Evolutionary conservation across 1,140 invertebrate genomes (phyloP).

Genomic region (Bombus fervidus): DNA sequence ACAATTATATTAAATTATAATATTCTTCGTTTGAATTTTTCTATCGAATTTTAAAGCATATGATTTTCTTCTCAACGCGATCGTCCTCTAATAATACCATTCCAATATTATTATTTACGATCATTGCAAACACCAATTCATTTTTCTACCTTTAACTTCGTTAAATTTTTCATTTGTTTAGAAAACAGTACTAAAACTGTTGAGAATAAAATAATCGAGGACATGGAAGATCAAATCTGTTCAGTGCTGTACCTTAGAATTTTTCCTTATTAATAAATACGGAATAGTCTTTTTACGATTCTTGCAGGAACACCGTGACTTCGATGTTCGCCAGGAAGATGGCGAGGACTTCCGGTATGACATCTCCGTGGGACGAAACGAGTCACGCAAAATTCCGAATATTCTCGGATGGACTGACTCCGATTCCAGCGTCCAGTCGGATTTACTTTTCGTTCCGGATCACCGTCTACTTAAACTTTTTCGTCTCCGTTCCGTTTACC

Average conservation of each 20-base stretch:
- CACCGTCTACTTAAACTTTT: not conserved
- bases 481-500: constrained; percentile 1
- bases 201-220: not conserved
- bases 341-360: constrained; percentile 4
- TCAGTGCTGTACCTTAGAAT: not conserved
- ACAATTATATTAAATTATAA: too few species aligned
- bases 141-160: not conserved
- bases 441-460: constrained; percentile 27
- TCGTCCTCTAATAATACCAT: too few species aligned
- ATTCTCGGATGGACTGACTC: constrained; percentile 31
- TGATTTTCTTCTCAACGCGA: too few species aligned
- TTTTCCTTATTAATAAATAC: not conserved
- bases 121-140: not conserved
- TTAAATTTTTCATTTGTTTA: not conserved
- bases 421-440: constrained; percentile 18
- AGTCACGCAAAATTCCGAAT: constrained; percentile 12
- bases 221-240: not conserved
- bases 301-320: not conserved
- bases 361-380: too few species aligned
- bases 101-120: too few species aligned
- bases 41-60: too few species aligned
- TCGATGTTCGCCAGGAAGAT: not conserved
- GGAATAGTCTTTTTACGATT: not conserved
- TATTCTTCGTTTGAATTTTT: too few species aligned
- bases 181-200: not conserved